Base-by-base conservation (phyloP, 2,113 vertebrate genomes). In the Istiophorus platypterus region DNA sequence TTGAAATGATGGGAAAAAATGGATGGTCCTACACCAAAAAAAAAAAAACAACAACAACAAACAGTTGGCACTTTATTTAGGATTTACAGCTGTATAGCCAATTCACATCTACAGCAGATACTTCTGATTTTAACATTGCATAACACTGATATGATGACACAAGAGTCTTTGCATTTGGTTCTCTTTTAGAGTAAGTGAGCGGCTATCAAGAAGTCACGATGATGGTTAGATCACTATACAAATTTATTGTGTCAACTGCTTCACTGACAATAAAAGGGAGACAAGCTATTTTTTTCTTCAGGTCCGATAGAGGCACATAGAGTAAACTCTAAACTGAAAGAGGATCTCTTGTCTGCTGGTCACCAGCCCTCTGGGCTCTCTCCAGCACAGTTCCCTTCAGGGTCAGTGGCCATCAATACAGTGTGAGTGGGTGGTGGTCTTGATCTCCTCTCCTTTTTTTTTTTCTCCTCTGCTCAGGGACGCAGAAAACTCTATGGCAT, bases 321-420 rank as follows among this genome's bases (percentile, higher is more conserved):
- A 71, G 39, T 47, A 52, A 65, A 22, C 51, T 52, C 12, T 18
- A 13, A 59, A 85, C 54, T 72, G 69, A 85, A 85, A 81, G 71
- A 49, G 75, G 72, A 77, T 83, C 62, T 80, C 31, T 81, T 81
- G 81, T 76, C 75, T 73, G 79, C 45, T 49, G 49, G 58, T 80
- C 75, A 72, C 70, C 45, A 20, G 81, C 72, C 56, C 49, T 42
- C 64, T 54, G 62, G 72, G 18, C 68, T 85, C 73, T 31, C 74
- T 72, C 69, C 51, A 76, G 67, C 80, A 82, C 78, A 1, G 72
- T 22, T 85, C 73, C 57, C 83, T 90, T 88, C 75, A 54, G 90
- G 90, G 83, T 92, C 87, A 88, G 80, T 69, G 72, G 45, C 27
- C 66, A 65, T 81, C 85, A 75, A 89, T 92, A 61, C 81, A 57